Evolutionary conservation across 2,888 invertebrate genomes (phyloP).

Genomic region (Eustalomyia histrio): DNA sequence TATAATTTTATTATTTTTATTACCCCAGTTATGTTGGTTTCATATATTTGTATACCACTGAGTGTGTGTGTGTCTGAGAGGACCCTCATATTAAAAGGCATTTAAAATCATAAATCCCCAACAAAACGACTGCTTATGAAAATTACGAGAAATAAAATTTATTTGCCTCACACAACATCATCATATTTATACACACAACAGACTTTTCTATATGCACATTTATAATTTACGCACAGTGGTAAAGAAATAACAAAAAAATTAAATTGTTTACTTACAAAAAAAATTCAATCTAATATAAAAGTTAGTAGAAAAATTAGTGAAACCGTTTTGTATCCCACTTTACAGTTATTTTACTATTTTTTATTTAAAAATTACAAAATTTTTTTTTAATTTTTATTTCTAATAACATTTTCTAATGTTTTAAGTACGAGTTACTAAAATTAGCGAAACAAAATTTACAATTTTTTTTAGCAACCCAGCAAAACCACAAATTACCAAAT

Average conservation of each 20-base stretch:
- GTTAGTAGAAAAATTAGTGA: too few relatives aligned
- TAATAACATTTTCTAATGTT: too few relatives aligned
- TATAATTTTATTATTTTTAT: constrained; percentile 77
- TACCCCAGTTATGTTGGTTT: constrained; percentile 73
- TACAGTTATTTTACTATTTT: too few relatives aligned
- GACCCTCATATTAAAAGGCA: constrained; percentile 70
- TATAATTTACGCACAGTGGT: constrained; percentile 15
- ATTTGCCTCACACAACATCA: constrained; percentile 15
- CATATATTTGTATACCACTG: not conserved
- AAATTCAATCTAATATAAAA: too few relatives aligned
- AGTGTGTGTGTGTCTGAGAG: constrained; percentile 26
- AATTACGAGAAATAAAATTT: constrained; percentile 72
- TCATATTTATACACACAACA: not conserved
- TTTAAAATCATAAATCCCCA: constrained; percentile 77
- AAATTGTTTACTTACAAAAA: not conserved
- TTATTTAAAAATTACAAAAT: too few relatives aligned
- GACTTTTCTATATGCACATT: not conserved
- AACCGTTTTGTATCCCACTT: too few relatives aligned
- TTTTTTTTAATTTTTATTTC: too few relatives aligned
- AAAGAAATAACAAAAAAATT: too few relatives aligned
- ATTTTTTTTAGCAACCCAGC: too few relatives aligned
- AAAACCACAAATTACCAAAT: too few relatives aligned
- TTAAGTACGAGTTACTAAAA: too few relatives aligned
- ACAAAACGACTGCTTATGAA: constrained; percentile 76
- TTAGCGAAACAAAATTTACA: too few relatives aligned